These are phyloP conservation scores for Automeris io DNA, from an alignment of 2,888 invertebrate species.

Conservation along the genomic window DNA sequence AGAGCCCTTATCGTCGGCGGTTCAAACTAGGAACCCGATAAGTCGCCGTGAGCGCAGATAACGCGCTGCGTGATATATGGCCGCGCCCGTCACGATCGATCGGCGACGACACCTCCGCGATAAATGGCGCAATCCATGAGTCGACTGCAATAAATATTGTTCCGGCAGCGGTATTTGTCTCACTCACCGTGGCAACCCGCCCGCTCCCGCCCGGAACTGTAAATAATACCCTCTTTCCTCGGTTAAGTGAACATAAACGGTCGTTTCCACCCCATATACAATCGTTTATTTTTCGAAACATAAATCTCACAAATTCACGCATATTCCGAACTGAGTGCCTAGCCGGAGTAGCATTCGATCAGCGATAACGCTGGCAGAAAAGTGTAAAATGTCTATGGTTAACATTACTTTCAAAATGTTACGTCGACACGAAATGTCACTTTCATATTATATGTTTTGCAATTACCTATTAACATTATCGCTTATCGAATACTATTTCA, in stretches of 20 bases:
- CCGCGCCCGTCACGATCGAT: constrained; percentile 73
- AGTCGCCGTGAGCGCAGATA: constrained; percentile 72
- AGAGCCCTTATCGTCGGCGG: too few species aligned
- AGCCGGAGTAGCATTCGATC: too few species aligned
- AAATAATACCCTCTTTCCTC: constrained; percentile 77
- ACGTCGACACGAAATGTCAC: too few species aligned
- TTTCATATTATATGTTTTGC: too few species aligned
- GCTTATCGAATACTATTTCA: too few species aligned
- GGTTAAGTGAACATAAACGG: constrained; percentile 77
- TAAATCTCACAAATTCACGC: constrained; percentile 67
- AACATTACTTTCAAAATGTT: too few species aligned
- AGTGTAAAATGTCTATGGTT: too few species aligned
- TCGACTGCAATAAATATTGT: constrained; percentile 74
- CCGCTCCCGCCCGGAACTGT: constrained; percentile 74
- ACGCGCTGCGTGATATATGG: constrained; percentile 69
- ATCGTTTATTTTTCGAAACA: constrained; percentile 75
- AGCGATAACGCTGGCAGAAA: too few species aligned
- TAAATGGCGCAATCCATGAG: constrained; percentile 75
- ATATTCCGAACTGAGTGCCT: too few species aligned
- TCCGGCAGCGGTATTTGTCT: constrained; percentile 70
- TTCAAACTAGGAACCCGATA: constrained; percentile 34
- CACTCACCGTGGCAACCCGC: constrained; percentile 74
- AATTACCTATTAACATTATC: too few species aligned
- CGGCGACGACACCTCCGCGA: constrained; percentile 71
- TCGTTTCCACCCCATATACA: constrained; percentile 77